Percentiles rank a stretch among this genome's conserved stretches.
phyloP scores from a whole-genome alignment of 2,113 vertebrate genomes.

The Cavia aperea region DNA sequence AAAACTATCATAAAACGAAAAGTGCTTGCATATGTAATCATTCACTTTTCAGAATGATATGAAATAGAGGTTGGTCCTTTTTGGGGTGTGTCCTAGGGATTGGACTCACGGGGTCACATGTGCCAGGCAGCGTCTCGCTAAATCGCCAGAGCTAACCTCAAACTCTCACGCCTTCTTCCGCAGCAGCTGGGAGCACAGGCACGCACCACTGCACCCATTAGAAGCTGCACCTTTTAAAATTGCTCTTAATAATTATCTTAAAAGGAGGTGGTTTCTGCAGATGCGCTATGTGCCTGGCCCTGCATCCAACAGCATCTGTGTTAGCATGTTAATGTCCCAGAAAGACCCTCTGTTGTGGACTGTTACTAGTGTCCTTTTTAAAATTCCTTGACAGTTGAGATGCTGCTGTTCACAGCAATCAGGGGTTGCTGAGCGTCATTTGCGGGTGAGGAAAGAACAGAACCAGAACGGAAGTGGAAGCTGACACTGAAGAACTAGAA shows the following conservation, averaged over 20 bases:
- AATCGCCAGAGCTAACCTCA: not conserved
- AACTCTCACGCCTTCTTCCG: not conserved
- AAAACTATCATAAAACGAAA: not conserved
- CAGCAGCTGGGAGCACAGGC: not conserved
- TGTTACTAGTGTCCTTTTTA: not conserved
- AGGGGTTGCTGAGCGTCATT: not conserved
- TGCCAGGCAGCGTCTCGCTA: not conserved
- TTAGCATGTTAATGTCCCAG: not conserved
- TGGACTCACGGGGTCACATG: fast-evolving
- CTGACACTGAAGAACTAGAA: not conserved
- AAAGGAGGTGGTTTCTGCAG: not conserved
- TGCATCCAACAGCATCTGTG: not conserved
- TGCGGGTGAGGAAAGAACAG: not conserved
- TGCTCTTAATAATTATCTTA: not conserved
- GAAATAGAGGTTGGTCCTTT: not conserved
- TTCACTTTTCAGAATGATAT: not conserved
- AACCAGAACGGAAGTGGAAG: not conserved
- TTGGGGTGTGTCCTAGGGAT: not conserved
- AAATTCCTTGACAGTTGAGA: not conserved
- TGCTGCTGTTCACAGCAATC: not conserved
- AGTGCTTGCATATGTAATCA: not conserved
- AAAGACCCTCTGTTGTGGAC: not conserved
- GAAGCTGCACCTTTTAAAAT: not conserved
- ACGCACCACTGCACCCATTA: not conserved
- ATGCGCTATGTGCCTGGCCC: not conserved